phyloP scores from a whole-genome alignment of 2,113 vertebrate species.

The Misgurnus anguillicaudatus region DNA sequence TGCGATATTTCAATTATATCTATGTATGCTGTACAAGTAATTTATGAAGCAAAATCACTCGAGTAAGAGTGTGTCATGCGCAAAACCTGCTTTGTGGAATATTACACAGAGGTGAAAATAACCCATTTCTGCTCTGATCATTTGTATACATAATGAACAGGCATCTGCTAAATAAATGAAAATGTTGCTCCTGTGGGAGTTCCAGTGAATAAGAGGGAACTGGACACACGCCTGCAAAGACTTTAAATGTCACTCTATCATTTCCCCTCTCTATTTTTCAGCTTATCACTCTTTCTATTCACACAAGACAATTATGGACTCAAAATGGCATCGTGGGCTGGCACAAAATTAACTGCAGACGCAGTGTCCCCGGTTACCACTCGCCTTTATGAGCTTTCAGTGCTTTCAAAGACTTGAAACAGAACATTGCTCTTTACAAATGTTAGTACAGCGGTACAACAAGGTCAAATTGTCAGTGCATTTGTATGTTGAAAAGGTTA shows the following conservation, averaged over 20 bases:
- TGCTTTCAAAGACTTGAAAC: slow-evolving; percentile 10
- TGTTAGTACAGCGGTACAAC: slow-evolving; percentile 14
- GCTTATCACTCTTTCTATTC: slow-evolving; percentile 8
- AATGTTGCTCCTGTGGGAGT: neutral
- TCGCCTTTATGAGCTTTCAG: neutral
- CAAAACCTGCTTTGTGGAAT: neutral
- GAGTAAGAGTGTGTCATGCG: no score
- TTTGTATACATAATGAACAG: neutral
- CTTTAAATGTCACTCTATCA: slow-evolving; percentile 16
- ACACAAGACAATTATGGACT: neutral
- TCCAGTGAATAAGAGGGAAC: neutral
- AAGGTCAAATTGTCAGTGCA: slow-evolving; percentile 4
- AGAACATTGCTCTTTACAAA: slow-evolving; percentile 21
- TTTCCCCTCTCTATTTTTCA: neutral
- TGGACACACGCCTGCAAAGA: neutral
- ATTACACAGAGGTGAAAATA: neutral
- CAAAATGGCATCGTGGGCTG: neutral
- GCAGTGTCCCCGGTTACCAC: neutral
- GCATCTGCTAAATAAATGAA: slow-evolving; percentile 11
- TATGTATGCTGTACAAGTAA: no score
- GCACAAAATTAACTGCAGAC: neutral
- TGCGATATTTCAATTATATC: no score
- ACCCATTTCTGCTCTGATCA: slow-evolving; percentile 13
- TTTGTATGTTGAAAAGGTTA: slow-evolving; percentile 14
- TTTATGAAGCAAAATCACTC: no score